phyloP scores from a whole-genome alignment of 2,797 vertebrate genomes.

The Enteromius trimaculatus region DNA sequence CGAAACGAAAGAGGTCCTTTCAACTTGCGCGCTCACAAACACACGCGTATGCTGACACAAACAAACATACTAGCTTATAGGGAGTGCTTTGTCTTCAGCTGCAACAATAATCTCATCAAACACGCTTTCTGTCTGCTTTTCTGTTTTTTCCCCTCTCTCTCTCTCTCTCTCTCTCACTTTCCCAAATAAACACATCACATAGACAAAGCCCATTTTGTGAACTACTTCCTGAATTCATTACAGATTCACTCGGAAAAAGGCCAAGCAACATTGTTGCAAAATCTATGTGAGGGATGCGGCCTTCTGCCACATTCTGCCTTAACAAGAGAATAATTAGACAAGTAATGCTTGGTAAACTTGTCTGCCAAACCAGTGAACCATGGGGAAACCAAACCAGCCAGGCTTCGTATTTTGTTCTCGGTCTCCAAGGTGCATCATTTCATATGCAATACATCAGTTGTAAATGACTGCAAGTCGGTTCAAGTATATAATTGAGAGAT shows the following conservation, averaged over 20 bases:
- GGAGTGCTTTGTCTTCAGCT: constrained; percentile 25
- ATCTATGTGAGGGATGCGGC: constrained; percentile 45
- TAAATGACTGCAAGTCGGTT: constrained; percentile 47
- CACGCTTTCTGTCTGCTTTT: constrained; percentile 27
- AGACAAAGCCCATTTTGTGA: constrained; percentile 25
- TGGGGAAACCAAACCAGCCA: constrained; percentile 56
- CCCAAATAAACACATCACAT: constrained; percentile 39
- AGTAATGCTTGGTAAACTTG: constrained; percentile 58
- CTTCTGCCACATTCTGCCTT: constrained; percentile 57
- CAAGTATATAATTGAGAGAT: constrained; percentile 53
- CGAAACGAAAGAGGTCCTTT: constrained; percentile 33
- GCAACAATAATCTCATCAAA: constrained; percentile 29
- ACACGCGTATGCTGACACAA: not conserved
- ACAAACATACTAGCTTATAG: constrained; percentile 12
- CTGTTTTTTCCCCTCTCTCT: not conserved
- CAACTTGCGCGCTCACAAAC: not conserved
- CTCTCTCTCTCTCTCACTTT: not conserved
- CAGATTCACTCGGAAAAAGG: constrained; percentile 52
- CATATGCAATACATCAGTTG: constrained; percentile 45
- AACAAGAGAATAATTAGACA: constrained; percentile 64
- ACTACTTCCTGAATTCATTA: constrained; percentile 52
- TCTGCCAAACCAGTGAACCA: constrained; percentile 59
- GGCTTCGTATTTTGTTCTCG: constrained; percentile 49
- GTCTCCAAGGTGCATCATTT: constrained; percentile 58
- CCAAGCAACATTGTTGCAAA: constrained; percentile 38